Evolutionary conservation across 2,888 invertebrate species (phyloP).

Genomic region (Apodemia mormo): DNA sequence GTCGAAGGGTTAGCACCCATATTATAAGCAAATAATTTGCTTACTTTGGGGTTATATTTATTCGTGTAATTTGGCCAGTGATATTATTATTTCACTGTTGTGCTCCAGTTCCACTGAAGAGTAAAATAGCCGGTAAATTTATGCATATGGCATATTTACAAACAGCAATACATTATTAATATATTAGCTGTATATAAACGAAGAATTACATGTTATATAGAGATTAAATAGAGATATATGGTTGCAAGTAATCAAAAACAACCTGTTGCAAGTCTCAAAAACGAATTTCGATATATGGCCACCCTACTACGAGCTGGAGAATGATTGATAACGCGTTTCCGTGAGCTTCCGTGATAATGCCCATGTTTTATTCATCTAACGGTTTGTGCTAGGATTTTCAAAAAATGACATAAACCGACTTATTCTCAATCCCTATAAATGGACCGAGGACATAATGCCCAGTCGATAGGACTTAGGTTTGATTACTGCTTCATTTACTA

Average conservation of each 20-base stretch:
- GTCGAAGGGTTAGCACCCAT: no score
- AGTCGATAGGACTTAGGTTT: no score
- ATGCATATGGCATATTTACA: no score
- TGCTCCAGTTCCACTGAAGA: neutral
- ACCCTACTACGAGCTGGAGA: neutral
- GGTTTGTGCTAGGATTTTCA: slow-evolving; percentile 6
- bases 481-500: no score
- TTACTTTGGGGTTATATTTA: no score
- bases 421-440: neutral
- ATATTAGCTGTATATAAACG: no score
- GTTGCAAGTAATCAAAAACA: neutral
- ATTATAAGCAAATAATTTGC: no score
- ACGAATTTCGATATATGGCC: neutral
- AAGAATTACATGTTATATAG: no score
- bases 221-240: no score
- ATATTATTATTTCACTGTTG: neutral
- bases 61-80: no score
- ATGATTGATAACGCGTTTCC: slow-evolving; percentile 14
- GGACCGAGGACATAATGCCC: neutral
- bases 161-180: neutral
- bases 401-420: neutral
- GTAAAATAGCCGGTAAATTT: no score
- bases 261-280: neutral
- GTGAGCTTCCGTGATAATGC: slow-evolving; percentile 15
- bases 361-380: slow-evolving; percentile 10